Evolutionary conservation across 2,888 invertebrate species (phyloP).

Genomic region (Labia minor): DNA sequence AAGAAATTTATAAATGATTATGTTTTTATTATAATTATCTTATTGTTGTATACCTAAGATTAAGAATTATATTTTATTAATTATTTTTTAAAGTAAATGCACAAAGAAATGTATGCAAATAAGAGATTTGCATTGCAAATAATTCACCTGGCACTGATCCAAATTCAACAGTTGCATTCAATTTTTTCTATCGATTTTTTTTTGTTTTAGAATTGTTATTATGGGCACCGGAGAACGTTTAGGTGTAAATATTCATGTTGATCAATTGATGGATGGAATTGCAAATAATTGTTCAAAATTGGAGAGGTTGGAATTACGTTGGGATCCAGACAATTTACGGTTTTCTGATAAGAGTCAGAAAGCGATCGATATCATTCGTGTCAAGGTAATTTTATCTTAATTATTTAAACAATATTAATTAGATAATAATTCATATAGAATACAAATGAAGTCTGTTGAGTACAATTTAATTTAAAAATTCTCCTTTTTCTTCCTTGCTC

Average conservation of each 20-base stretch:
- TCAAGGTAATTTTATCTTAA: constrained; percentile 43
- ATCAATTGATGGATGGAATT: constrained; percentile 95
- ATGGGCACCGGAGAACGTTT: constrained; percentile 96
- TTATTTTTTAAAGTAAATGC: not conserved
- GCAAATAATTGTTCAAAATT: constrained; percentile 81
- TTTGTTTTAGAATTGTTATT: constrained; percentile 67
- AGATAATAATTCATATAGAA: no score
- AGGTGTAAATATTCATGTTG: constrained; percentile 93
- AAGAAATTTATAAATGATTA: not conserved
- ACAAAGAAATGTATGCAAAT: no score
- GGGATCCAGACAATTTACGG: constrained; percentile 97
- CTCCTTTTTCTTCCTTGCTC: no score
- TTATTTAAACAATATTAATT: not conserved
- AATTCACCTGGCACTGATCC: no score
- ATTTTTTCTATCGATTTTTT: not conserved
- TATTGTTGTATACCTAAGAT: no score
- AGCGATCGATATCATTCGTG: constrained; percentile 92
- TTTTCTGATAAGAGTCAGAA: constrained; percentile 99
- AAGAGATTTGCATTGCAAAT: no score
- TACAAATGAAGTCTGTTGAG: no score
- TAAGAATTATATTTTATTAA: no score
- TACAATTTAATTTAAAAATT: no score
- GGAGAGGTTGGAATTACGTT: constrained; percentile 86
- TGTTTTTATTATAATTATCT: not conserved
- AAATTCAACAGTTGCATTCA: no score